A percentile compares a stretch with the other conserved stretches of the same genome.
These are phyloP conservation scores for Cryptocephalus moraei DNA, from an alignment of 2,888 invertebrate genomes.

Conservation along the genomic window DNA sequence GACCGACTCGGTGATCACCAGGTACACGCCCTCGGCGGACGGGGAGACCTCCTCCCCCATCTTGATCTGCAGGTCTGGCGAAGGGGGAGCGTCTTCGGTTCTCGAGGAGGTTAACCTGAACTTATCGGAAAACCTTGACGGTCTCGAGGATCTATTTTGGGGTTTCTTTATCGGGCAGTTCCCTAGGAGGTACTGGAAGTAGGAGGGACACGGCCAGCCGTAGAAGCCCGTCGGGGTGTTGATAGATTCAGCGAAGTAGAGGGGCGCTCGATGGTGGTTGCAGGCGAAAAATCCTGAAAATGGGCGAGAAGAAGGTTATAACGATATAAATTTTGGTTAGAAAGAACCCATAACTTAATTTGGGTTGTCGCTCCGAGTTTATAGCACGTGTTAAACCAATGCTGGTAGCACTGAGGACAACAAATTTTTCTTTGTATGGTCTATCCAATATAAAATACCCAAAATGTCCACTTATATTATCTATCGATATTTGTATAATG, in stretches of 20 bases:
- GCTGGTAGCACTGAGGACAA: too few species aligned
- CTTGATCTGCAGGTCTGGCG: conserved; percentile 36
- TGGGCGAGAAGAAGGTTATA: not conserved
- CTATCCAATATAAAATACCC: too few species aligned
- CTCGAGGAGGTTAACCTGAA: too few species aligned
- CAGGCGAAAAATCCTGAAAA: conserved; percentile 49
- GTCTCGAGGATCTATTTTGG: conserved; percentile 15
- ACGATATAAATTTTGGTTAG: too few species aligned
- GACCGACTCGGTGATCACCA: conserved; percentile 41
- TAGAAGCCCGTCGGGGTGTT: conserved; percentile 52
- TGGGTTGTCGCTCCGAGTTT: too few species aligned
- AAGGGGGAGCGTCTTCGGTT: conserved; percentile 43
- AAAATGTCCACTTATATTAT: too few species aligned
- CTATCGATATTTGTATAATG: too few species aligned
- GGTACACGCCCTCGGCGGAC: conserved; percentile 41
- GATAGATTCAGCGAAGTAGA: conserved; percentile 56
- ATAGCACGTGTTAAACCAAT: too few species aligned
- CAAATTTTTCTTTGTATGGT: too few species aligned
- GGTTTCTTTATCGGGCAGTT: conserved; percentile 46
- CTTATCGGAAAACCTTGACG: too few species aligned
- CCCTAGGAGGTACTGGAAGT: conserved; percentile 46
- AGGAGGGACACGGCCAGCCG: conserved; percentile 54
- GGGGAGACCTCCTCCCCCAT: conserved; percentile 42
- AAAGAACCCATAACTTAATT: too few species aligned
- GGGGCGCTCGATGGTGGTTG: conserved; percentile 52